Base-by-base conservation (phyloP, 2,888 invertebrate genomes). In the Pinctada fucata region DNA sequence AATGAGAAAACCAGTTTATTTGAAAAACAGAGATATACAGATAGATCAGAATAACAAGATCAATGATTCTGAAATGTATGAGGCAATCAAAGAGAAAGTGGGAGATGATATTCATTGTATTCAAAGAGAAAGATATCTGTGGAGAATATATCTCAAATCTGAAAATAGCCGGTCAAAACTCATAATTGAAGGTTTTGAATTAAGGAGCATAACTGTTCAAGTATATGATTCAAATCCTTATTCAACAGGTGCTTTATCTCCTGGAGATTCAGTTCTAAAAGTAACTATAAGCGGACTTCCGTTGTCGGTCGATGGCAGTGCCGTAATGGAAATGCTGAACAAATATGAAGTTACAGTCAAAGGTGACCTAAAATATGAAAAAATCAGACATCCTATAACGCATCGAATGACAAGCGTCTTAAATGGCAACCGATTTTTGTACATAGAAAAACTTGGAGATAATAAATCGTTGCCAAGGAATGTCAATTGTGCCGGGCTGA, bases 361-460 rank as follows among this genome's bases (percentile, higher is more conserved):
- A 63, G 16, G 63, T 63, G 63, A 63, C 13, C 13, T 63, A 63
- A 63, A 63, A 63, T 63, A 63, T 3, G 63, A 63, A 63, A 63
- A 63, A 13, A 63, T 63, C 16, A 63, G 67, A 67, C 67, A 67
- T 13, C 8, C 47, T n/a, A 31, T 4, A n/a, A 67, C 67, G 6
- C 67, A 67, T 5, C 67, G 67, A 16, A 67, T 13, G 67, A 67
- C 67, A 8, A 67, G 31, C 48, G 67, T 67, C 10, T 67, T 67
- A 48, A 67, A 67, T 10, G 45, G 67, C 3, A 67, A 67, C 31
- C 45, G 67, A 31, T 67, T 67, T 16, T 10, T 67, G 67, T 67
- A 31, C 3, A 31, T 67, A 3, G 45, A 3, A 31, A n/a, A n/a
- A 31, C 47, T 67, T 3, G 10, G 10, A 31, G 67, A 67, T 31